Conservation (phyloP, 2,888 invertebrate genomes). For the Lobophora halterata region DNA sequence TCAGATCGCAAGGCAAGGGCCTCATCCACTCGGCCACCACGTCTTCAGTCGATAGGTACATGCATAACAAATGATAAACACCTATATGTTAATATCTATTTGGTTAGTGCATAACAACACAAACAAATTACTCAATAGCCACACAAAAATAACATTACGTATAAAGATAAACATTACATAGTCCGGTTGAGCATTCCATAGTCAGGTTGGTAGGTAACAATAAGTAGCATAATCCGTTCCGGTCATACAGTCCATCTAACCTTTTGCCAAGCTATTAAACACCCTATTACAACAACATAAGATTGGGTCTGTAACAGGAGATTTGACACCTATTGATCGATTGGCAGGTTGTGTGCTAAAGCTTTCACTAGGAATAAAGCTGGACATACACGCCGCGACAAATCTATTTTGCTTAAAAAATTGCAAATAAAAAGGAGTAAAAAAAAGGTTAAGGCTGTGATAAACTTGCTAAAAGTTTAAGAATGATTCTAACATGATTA, state of each 20-base stretch:
- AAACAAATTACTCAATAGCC: too few relatives aligned
- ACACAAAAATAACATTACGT: too few relatives aligned
- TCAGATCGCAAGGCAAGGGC: too few relatives aligned
- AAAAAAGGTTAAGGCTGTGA: too few relatives aligned
- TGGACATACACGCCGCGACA: slow-evolving; percentile 3
- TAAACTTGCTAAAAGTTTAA: too few relatives aligned
- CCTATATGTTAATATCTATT: background rate
- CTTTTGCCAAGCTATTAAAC: slow-evolving; percentile 1
- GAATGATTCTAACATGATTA: too few relatives aligned
- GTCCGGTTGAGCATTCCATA: too few relatives aligned
- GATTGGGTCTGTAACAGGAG: slow-evolving; percentile 1
- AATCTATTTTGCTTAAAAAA: background rate
- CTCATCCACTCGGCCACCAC: too few relatives aligned
- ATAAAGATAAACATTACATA: slow-evolving; percentile 8
- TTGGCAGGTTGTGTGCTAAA: slow-evolving; percentile 11
- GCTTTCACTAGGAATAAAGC: slow-evolving; percentile 15
- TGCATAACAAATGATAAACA: too few relatives aligned
- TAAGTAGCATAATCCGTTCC: slow-evolving; percentile 14
- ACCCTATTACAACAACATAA: background rate
- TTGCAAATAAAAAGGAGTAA: too few relatives aligned
- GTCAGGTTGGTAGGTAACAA: slow-evolving; percentile 14
- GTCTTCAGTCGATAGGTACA: too few relatives aligned
- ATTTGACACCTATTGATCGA: slow-evolving; percentile 13
- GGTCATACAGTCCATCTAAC: slow-evolving; percentile 7
- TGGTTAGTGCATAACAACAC: slow-evolving; percentile 5